Evolutionary conservation across 2,888 invertebrate genomes (phyloP).

Genomic region (Emmelina monodactyla): DNA sequence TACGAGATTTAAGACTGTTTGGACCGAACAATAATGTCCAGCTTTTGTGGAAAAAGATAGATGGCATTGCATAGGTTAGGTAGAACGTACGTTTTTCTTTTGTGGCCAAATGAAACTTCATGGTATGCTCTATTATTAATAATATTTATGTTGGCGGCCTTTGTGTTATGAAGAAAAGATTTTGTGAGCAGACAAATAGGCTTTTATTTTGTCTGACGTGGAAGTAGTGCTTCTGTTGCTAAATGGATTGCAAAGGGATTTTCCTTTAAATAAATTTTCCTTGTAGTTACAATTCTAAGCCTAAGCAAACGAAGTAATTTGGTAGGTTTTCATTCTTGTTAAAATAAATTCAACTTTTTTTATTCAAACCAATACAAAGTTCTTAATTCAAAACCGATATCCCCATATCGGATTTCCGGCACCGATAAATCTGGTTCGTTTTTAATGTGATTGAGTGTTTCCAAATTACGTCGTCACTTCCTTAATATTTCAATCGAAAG

Average conservation of each 20-base stretch:
- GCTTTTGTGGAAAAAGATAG: slow-evolving; percentile 68
- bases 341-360: too few relatives aligned
- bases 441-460: not conserved
- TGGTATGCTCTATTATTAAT: slow-evolving; percentile 27
- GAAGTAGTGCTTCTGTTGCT: too few relatives aligned
- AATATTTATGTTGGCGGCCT: slow-evolving; percentile 53
- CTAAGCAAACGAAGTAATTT: too few relatives aligned
- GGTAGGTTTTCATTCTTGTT: too few relatives aligned
- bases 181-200: slow-evolving; percentile 15
- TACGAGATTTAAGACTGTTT: slow-evolving; percentile 68
- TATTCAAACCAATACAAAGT: too few relatives aligned
- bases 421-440: slow-evolving; percentile 5
- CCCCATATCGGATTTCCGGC: slow-evolving; percentile 7
- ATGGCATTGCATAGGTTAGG: slow-evolving; percentile 65
- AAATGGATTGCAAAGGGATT: too few relatives aligned
- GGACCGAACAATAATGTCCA: slow-evolving; percentile 69
- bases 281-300: too few relatives aligned
- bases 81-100: slow-evolving; percentile 58
- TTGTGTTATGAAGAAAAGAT: slow-evolving; percentile 37
- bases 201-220: not conserved
- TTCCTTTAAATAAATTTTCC: too few relatives aligned
- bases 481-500: too few relatives aligned
- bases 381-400: too few relatives aligned
- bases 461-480: too few relatives aligned
- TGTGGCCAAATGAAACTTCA: slow-evolving; percentile 58